Evolutionary conservation across 1,140 invertebrate genomes (phyloP).

Genomic region (Melipona quadrifasciata): DNA sequence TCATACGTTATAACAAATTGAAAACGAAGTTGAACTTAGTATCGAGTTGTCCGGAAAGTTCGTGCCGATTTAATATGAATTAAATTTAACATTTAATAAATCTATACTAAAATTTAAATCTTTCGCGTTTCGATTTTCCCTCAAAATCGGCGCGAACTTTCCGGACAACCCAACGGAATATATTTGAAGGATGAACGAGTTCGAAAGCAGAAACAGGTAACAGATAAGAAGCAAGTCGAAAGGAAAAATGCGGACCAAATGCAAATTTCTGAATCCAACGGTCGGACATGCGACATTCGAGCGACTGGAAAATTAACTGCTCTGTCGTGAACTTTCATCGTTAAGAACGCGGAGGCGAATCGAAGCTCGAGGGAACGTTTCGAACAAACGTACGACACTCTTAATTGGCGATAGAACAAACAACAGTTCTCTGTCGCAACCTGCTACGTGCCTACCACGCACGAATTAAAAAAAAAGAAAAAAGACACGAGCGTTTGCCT

Average conservation of each 20-base stretch:
- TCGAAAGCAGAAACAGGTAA: no score
- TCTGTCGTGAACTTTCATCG: neutral
- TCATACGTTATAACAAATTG: neutral
- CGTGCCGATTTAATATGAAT: no score
- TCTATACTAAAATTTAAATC: no score
- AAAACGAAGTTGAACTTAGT: neutral
- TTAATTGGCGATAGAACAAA: neutral
- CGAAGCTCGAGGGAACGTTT: neutral
- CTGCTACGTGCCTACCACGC: neutral
- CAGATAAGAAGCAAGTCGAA: no score
- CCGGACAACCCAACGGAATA: no score
- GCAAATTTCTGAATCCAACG: no score
- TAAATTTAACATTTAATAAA: no score
- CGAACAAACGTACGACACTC: neutral
- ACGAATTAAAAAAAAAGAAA: neutral
- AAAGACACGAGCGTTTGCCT: neutral
- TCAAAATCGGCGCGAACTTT: no score
- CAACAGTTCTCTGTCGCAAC: neutral
- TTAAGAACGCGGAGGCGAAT: fast-evolving
- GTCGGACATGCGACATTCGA: neutral
- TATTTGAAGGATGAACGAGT: no score
- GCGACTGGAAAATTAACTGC: neutral
- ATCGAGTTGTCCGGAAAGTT: no score
- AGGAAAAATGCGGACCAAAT: no score
- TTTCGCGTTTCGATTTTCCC: no score